Evolutionary conservation across 1,140 invertebrate species (phyloP), one percentile per base, ranked within the genome.

Genomic region (Streblospio benedicti): DNA sequence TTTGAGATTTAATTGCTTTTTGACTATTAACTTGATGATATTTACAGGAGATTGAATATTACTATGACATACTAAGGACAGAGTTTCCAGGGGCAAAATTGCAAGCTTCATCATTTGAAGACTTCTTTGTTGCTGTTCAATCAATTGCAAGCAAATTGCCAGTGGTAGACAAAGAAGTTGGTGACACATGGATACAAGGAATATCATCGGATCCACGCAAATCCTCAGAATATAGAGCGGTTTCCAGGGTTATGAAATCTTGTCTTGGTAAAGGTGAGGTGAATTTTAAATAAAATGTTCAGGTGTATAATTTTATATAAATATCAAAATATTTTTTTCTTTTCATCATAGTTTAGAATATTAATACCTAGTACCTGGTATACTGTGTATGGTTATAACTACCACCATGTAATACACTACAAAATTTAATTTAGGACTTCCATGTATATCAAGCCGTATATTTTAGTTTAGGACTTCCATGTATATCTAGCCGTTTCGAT

Each of bases 141-240:
- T 56, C 60, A 33, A 61, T 67, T 6, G 65, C 62, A 49, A n/a
- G 50, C 16, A 35, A 45, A 6, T 49, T 71, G 20, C 71, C 71
- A 23, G 50, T 67, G 2, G 41, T 68, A 1, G 63, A 58, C 3
- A 47, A 67, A 54, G 72, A 75, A 45, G 66, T 75, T 9, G 71
- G 73, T n/a, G 73, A 75, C 60, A 75, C 73, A 1, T 75, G 73
- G 73, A 73, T 75, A 44, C 67, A 70, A 56, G 73, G 73, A 20
- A 65, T 71, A 16, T 55, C 69, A 23, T 72, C 70, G 6, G 73
- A 75, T 51, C 73, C 73, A 28, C 59, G 53, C 52, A 75, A 75
- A 60, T 51, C 62, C 32, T 62, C 70, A 16, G 60, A 63, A 54
- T 69, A 67, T 33, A 56, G 71, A 57, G 64, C 63, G 14, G 61